These are phyloP conservation scores for Chamaetylas fuelleborni DNA, from an alignment of 2,113 vertebrate species.

Conservation along the genomic window DNA sequence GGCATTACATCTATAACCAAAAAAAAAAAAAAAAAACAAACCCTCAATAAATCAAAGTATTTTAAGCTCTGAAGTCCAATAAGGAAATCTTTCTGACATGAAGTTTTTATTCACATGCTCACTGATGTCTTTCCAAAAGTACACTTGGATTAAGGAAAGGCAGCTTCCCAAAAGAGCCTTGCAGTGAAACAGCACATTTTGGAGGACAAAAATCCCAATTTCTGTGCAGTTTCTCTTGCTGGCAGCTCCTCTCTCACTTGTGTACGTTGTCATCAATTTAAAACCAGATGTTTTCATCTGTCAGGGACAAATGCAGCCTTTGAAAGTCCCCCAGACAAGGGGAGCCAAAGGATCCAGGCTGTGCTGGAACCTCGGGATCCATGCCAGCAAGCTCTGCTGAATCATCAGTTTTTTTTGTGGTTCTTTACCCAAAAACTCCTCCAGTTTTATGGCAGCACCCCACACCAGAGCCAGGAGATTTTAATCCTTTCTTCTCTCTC, in stretches of 20 bases:
- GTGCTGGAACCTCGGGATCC: neutral
- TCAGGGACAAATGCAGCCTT: neutral
- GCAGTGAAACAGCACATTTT: neutral
- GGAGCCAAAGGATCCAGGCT: neutral
- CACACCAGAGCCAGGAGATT: neutral
- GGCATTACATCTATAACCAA: neutral
- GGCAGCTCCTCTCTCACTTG: conserved; percentile 7
- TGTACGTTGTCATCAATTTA: neutral
- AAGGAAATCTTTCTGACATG: neutral
- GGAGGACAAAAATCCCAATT: neutral
- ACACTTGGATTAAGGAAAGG: neutral
- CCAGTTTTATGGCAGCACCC: neutral
- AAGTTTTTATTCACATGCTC: neutral
- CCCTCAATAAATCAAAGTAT: neutral
- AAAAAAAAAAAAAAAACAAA: neutral
- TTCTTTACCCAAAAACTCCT: neutral
- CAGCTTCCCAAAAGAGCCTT: neutral
- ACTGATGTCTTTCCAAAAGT: neutral
- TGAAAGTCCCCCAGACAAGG: neutral
- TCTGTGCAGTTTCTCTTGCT: neutral
- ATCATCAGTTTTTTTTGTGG: neutral
- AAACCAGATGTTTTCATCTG: conserved; percentile 56
- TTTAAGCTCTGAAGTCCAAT: neutral
- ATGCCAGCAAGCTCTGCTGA: neutral
- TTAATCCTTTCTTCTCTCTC: neutral